A percentile compares a stretch with the other conserved stretches of the same genome.
These are phyloP conservation scores for Selene dorsalis DNA, from an alignment of 2,797 vertebrate species.

Conservation along the genomic window DNA sequence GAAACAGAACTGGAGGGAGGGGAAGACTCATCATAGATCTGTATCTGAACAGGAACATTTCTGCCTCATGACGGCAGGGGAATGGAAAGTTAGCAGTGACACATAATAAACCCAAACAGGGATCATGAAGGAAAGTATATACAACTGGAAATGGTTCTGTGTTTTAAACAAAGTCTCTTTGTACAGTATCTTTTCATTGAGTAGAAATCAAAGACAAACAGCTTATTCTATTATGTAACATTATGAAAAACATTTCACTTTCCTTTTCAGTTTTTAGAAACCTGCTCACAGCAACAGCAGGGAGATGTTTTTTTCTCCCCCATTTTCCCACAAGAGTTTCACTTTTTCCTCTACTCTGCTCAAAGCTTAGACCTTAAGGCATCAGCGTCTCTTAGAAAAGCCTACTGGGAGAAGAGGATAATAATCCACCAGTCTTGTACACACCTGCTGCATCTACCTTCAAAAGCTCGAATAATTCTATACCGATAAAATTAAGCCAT, in stretches of 20 bases:
- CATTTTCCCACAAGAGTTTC: slow-evolving; percentile 18
- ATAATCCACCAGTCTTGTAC: slow-evolving; percentile 32
- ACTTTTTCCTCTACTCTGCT: slow-evolving; percentile 18
- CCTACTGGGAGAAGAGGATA: slow-evolving; percentile 36
- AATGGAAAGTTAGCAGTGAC: background rate
- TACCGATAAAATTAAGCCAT: slow-evolving; percentile 36
- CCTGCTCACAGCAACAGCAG: slow-evolving; percentile 30
- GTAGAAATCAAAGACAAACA: background rate
- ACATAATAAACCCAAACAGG: background rate
- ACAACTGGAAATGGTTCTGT: background rate
- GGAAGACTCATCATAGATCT: background rate
- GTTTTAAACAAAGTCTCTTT: background rate
- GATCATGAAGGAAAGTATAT: background rate
- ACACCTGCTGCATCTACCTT: slow-evolving; percentile 54
- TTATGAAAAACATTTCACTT: slow-evolving; percentile 13
- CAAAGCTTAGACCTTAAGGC: slow-evolving; percentile 38
- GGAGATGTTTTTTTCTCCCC: background rate
- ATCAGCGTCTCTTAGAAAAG: slow-evolving; percentile 33
- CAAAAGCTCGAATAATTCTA: slow-evolving; percentile 24
- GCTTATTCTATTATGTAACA: background rate
- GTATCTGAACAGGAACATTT: background rate
- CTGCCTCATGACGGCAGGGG: background rate
- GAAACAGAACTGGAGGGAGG: background rate
- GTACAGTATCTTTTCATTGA: background rate
- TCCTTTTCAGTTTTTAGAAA: slow-evolving; percentile 21